Percentiles rank a stretch among this genome's conserved stretches.
Conservation (phyloP, 2,113 vertebrate genomes). For the human region GRCh38 chr3:23571501-23572000, state of each 20-base stretch:
- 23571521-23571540: too few species aligned
- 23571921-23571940: not conserved
- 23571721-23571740: not conserved
- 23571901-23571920: not conserved
- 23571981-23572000: not conserved
- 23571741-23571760: not conserved
- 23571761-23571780: not conserved
- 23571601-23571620: not conserved
- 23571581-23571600: not conserved
- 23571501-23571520: too few species aligned
- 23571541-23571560: too few species aligned
- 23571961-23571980: not conserved
- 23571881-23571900: not conserved
- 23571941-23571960: not conserved
- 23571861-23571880: too few species aligned
- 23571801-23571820: too few species aligned
- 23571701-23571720: not conserved
- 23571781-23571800: not conserved
- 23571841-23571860: not conserved
- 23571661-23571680: not conserved
- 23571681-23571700: not conserved
- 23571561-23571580: too few species aligned
- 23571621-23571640: not conserved
- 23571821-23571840: not conserved
- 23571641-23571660: not conserved